A percentile compares a stretch with the other conserved stretches of the same genome.
phyloP scores from a whole-genome alignment of 2,113 vertebrate genomes.

The Erythrocebus patas region DNA sequence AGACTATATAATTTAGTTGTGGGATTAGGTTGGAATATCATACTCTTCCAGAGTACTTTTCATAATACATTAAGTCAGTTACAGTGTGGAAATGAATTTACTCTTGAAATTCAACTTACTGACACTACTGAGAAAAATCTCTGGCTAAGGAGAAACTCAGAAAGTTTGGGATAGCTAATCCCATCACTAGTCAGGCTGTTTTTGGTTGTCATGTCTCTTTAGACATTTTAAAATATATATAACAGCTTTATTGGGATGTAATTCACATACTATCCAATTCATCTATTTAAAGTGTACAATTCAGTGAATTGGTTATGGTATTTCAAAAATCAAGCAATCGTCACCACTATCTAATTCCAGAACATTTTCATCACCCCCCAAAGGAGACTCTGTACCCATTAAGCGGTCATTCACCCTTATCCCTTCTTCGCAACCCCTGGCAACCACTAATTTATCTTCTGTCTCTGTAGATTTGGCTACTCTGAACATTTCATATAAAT shows the following conservation, averaged over 20 bases:
- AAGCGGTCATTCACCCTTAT: not conserved
- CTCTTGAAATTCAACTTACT: slow-evolving; percentile 2
- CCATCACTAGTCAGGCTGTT: not conserved
- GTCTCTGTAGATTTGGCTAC: not conserved
- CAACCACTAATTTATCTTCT: not conserved
- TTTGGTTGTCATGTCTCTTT: not conserved
- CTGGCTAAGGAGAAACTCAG: slow-evolving; percentile 33
- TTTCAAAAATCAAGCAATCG: not conserved
- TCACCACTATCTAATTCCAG: not conserved
- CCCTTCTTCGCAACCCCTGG: not conserved
- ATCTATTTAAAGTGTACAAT: not conserved
- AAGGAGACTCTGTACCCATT: not conserved
- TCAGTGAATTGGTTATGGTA: not conserved
- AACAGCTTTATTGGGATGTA: not conserved
- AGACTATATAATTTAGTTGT: slow-evolving; percentile 29
- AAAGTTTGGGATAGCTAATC: slow-evolving; percentile 29
- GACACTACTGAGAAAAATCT: slow-evolving; percentile 20
- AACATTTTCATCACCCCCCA: not conserved
- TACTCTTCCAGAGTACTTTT: not conserved
- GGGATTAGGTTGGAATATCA: slow-evolving; percentile 33
- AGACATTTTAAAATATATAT: not conserved
- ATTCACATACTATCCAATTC: not conserved
- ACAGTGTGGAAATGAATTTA: not conserved
- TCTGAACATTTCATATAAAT: not conserved
- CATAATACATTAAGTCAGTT: not conserved